Conservation (phyloP, 2,888 invertebrate species). For the Phengaris alcon region DNA sequence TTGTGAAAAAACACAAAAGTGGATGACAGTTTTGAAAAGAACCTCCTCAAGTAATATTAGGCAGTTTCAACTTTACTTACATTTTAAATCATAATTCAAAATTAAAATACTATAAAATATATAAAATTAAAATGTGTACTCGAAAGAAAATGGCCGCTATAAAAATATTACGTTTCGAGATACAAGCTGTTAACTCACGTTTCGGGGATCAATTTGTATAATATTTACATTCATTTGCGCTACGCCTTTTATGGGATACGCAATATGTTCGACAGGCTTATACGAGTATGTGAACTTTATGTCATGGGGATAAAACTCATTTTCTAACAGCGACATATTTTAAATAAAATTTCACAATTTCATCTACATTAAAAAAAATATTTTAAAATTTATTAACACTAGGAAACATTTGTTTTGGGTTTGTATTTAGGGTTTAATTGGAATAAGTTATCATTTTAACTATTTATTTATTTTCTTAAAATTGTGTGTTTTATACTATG, state of each 20-base stretch:
- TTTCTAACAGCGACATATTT: background rate
- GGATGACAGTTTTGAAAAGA: no score
- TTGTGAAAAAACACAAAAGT: no score
- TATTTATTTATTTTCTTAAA: background rate
- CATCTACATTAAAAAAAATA: background rate
- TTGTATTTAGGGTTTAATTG: background rate
- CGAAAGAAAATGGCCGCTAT: slow-evolving; percentile 3
- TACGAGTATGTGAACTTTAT: background rate
- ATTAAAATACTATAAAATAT: no score
- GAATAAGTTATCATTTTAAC: no score
- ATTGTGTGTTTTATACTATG: no score
- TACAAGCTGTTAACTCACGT: slow-evolving; percentile 31
- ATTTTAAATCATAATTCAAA: background rate
- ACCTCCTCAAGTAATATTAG: no score
- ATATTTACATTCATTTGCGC: slow-evolving; percentile 34
- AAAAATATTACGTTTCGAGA: slow-evolving; percentile 28
- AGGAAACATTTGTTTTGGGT: background rate
- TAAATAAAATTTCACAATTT: background rate
- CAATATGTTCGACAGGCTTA: slow-evolving; percentile 6
- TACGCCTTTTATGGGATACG: slow-evolving; percentile 28
- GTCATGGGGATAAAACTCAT: background rate
- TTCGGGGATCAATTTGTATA: slow-evolving; percentile 32
- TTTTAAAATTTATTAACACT: background rate
- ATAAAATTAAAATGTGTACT: background rate
- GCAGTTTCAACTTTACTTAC: no score